Conservation (phyloP, 2,797 vertebrate species). For the Melanotaenia parkinsoni region DNA sequence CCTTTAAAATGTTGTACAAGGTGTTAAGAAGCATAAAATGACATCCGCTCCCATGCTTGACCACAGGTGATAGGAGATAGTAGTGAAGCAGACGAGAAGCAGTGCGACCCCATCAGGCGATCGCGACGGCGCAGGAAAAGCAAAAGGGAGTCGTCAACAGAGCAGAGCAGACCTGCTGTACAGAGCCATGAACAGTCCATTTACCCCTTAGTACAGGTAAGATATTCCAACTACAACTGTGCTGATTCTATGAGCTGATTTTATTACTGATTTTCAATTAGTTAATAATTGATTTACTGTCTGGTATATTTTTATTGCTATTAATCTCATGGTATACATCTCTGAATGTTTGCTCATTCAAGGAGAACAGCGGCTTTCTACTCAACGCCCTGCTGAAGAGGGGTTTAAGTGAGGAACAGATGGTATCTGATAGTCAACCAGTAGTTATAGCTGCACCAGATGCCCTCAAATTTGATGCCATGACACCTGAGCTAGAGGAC, state of each 20-base stretch:
- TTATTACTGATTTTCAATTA: neutral
- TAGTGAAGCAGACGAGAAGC: conserved; percentile 89
- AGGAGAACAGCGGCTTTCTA: conserved; percentile 82
- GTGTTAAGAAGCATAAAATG: neutral
- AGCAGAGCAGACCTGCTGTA: conserved; percentile 67
- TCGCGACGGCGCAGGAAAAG: conserved; percentile 87
- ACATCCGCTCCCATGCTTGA: neutral
- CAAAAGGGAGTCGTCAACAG: conserved; percentile 77
- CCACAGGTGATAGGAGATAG: conserved; percentile 87
- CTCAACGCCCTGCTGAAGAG: conserved; percentile 76
- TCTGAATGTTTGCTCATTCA: conserved; percentile 6
- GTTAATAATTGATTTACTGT: neutral
- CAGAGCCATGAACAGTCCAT: conserved; percentile 64
- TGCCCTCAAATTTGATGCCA: conserved; percentile 57
- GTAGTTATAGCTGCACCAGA: conserved; percentile 53
- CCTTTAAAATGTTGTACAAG: neutral
- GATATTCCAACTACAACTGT: neutral
- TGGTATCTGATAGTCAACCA: conserved; percentile 43
- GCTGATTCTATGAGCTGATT: neutral
- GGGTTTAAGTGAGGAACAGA: conserved; percentile 73
- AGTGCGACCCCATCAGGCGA: conserved; percentile 78
- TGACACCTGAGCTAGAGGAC: conserved; percentile 67
- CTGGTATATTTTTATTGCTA: neutral
- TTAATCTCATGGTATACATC: neutral
- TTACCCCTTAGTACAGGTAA: conserved; percentile 67